phyloP scores from a whole-genome alignment of 2,888 invertebrate species.

The Drosophila bunnanda region DNA sequence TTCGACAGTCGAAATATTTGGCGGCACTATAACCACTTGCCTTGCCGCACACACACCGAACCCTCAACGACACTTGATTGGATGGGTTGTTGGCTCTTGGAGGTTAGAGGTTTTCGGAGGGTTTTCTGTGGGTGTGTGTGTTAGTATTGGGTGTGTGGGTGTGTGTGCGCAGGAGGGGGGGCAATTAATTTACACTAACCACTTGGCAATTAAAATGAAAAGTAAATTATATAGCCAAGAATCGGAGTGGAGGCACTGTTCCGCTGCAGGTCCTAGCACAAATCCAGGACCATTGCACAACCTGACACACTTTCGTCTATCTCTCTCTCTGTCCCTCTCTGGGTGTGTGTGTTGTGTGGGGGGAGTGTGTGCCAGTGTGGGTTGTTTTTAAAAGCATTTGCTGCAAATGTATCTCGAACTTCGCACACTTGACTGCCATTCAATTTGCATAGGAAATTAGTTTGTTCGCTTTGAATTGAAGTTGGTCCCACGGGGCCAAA shows the following conservation, averaged over 20 bases:
- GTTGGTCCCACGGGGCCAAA: slow-evolving; percentile 77
- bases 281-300: slow-evolving; percentile 33
- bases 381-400: slow-evolving; percentile 76
- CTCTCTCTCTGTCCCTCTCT: background rate
- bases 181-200: slow-evolving; percentile 77
- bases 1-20: slow-evolving; percentile 38
- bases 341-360: slow-evolving; percentile 2
- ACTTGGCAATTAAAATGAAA: slow-evolving; percentile 78
- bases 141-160: slow-evolving; percentile 16
- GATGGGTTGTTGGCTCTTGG: slow-evolving; percentile 13
- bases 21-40: slow-evolving; percentile 23
- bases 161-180: slow-evolving; percentile 24
- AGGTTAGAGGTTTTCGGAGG: slow-evolving; percentile 13
- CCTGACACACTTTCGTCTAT: slow-evolving; percentile 59
- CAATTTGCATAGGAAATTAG: slow-evolving; percentile 83
- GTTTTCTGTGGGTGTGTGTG: slow-evolving; percentile 12
- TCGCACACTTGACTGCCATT: slow-evolving; percentile 82
- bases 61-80: slow-evolving; percentile 39
- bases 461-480: slow-evolving; percentile 81
- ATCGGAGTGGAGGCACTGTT: slow-evolving; percentile 5
- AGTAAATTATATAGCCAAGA: slow-evolving; percentile 72
- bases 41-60: slow-evolving; percentile 12
- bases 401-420: slow-evolving; percentile 81
- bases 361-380: slow-evolving; percentile 13
- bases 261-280: slow-evolving; percentile 16